Conservation (phyloP, 2,797 vertebrate genomes). For the Perodicticus potto region DNA sequence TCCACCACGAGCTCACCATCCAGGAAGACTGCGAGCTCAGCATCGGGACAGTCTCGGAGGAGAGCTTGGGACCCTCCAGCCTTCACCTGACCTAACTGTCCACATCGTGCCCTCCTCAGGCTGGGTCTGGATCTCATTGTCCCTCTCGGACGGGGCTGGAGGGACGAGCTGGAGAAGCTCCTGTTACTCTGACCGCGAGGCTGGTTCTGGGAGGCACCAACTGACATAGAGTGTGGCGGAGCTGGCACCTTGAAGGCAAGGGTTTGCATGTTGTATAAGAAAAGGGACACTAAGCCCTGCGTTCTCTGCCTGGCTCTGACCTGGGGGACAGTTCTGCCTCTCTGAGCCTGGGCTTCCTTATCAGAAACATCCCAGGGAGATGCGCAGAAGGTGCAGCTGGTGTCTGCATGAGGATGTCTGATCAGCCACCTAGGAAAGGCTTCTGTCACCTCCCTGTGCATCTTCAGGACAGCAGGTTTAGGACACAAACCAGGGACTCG, state of each 20-base stretch:
- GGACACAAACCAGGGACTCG: not conserved
- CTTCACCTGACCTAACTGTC: fast-evolving
- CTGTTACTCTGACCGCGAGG: not conserved
- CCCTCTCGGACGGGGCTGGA: not conserved
- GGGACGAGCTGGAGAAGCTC: not conserved
- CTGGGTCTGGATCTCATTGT: not conserved
- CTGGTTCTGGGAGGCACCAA: not conserved
- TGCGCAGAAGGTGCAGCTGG: not conserved
- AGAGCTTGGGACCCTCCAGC: not conserved
- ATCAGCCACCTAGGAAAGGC: not conserved
- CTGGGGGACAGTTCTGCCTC: not conserved
- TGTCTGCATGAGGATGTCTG: not conserved
- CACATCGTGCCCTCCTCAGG: not conserved
- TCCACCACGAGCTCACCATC: slow-evolving; percentile 67
- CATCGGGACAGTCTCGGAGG: fast-evolving
- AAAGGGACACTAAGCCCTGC: not conserved
- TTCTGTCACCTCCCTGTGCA: not conserved
- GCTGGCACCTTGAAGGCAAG: no score
- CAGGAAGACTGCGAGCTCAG: not conserved
- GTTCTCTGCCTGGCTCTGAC: not conserved
- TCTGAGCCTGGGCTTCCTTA: not conserved
- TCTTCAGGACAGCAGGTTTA: not conserved
- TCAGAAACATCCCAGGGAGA: no score
- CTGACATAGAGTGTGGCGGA: not conserved
- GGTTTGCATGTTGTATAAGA: not conserved